Percentiles rank a stretch among this genome's conserved stretches.
phyloP scores from a whole-genome alignment of 2,888 invertebrate genomes.

The Tachina lurida region DNA sequence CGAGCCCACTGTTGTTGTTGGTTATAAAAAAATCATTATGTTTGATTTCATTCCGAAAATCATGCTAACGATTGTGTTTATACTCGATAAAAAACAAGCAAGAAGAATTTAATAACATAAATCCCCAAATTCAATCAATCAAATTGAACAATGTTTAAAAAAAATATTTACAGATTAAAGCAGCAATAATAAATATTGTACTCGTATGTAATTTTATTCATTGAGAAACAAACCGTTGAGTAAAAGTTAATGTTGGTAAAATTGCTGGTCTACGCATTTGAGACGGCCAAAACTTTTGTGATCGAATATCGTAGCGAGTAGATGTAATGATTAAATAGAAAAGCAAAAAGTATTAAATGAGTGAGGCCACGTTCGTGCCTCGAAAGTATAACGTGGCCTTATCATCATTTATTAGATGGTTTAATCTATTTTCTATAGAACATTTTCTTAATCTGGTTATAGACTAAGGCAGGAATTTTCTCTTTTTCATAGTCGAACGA shows the following conservation, averaged over 20 bases:
- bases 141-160: slow-evolving; percentile 77
- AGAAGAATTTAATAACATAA: slow-evolving; percentile 80
- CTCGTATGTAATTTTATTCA: slow-evolving; percentile 43
- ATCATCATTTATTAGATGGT: too few relatives aligned
- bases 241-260: background rate
- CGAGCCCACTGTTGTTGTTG: background rate
- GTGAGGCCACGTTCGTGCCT: too few relatives aligned
- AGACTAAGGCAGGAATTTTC: too few relatives aligned
- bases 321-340: too few relatives aligned
- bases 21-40: slow-evolving; percentile 1
- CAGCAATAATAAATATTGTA: slow-evolving; percentile 24
- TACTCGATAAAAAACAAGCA: slow-evolving; percentile 51
- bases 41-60: slow-evolving; percentile 31
- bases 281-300: too few relatives aligned
- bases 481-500: too few relatives aligned
- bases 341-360: too few relatives aligned
- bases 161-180: slow-evolving; percentile 36
- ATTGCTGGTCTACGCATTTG: too few relatives aligned
- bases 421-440: too few relatives aligned
- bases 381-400: too few relatives aligned
- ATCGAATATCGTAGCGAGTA: too few relatives aligned
- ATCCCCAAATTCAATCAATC: slow-evolving; percentile 82
- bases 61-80: slow-evolving; percentile 15
- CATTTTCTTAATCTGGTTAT: too few relatives aligned
- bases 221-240: slow-evolving; percentile 33